phyloP scores from a whole-genome alignment of 2,113 vertebrate genomes.

The Copsychus sechellarum region DNA sequence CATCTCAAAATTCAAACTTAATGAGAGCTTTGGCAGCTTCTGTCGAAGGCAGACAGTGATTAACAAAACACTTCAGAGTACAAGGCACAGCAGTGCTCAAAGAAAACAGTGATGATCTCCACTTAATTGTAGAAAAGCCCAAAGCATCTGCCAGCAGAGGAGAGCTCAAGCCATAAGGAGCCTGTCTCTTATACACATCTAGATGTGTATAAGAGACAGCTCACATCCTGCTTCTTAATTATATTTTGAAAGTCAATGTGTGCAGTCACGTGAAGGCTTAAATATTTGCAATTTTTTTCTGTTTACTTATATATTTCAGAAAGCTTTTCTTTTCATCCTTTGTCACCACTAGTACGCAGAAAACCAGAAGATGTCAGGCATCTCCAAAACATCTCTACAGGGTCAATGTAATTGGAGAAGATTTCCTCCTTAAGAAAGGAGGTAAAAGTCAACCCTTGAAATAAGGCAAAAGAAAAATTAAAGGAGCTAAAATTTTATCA shows the following conservation, averaged over 20 bases:
- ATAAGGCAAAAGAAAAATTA: not conserved
- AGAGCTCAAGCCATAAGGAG: conserved; percentile 93
- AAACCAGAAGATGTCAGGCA: accelerated
- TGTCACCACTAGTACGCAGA: accelerated
- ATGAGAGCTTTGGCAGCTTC: conserved; percentile 99
- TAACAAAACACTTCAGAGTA: conserved; percentile 99
- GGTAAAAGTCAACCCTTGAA: not conserved
- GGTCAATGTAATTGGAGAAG: accelerated
- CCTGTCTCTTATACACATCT: no score
- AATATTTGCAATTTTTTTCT: not conserved
- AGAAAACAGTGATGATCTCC: conserved; percentile 99
- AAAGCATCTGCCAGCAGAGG: conserved; percentile 98
- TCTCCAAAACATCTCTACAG: not conserved
- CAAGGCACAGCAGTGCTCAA: conserved; percentile 99
- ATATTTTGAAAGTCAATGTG: not conserved
- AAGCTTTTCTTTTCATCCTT: not conserved
- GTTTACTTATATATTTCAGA: not conserved
- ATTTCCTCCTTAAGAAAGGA: not conserved
- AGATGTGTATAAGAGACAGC: no score
- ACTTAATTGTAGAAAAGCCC: conserved; percentile 99
- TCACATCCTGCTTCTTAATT: not conserved
- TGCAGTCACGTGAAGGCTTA: not conserved
- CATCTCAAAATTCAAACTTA: conserved; percentile 96
- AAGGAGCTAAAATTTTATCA: not conserved
- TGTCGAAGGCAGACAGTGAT: conserved; percentile 99